Base-by-base conservation (phyloP, 2,113 vertebrate species). In the Sisor rabdophorus region DNA sequence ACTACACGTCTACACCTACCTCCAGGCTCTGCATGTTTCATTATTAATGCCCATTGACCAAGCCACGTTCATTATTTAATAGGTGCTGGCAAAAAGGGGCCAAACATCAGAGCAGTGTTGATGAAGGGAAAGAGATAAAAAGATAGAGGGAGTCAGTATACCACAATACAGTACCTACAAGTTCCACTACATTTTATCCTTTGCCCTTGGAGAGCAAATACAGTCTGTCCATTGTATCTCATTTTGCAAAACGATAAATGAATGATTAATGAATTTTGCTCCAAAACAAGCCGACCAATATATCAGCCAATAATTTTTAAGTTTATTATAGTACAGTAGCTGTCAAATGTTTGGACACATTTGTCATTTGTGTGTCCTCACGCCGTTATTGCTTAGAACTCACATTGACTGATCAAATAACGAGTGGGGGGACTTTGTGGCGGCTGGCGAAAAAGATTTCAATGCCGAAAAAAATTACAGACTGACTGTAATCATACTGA, bases 21-120 rank as follows among this genome's bases (percentile, higher is more conserved):
- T 82, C 63, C 80, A 88, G 85, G 83, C 75, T 85, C 82, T 84
- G 88, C 89, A 93, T 95, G 93, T 95, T 95, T 93, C 92, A 94
- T 95, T 94, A 92, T 93, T 92, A 91, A 88, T 85, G 86, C 91
- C 40, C 77, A 47, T 89, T 84, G 11, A 88, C 91, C 71, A 84
- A 90, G 86, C 76, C 71, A 84, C 75, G 83, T 95, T 83, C 87
- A 96, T 95, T 93, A 95, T 95, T 96, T 91, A 96, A 87, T 77
- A 88, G 81, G 85, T 78, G 89, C 91, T 85, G 85, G 90, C 82
- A 88, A 89, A 65, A 47, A 59, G 69, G 67, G 76, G 88, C 89
- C 91, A 90, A 89, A 90, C 89, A 87, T 91, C 93, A 69, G 91
- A 88, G 88, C 87, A 82, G 90, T 90, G 89, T 86, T 87, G 92